Percentiles rank a stretch among this genome's conserved stretches.
These are phyloP conservation scores for Ormyrus rosae DNA, from an alignment of 2,888 invertebrate species.

Conservation along the genomic window DNA sequence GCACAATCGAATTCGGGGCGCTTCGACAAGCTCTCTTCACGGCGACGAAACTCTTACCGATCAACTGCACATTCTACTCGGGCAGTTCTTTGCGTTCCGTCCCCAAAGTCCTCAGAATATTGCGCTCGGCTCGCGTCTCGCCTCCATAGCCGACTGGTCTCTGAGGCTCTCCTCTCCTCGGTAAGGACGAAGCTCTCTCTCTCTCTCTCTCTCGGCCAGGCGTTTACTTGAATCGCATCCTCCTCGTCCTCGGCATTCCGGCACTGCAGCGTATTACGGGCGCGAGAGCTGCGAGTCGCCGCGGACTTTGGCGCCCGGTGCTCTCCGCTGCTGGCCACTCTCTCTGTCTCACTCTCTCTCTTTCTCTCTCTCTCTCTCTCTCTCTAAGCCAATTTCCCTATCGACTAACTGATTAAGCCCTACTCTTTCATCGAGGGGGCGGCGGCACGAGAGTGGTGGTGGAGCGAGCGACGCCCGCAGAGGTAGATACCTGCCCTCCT, in stretches of 20 bases:
- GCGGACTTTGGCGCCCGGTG: too few relatives aligned
- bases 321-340: not conserved
- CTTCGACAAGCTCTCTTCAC: too few relatives aligned
- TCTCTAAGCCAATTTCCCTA: conserved; percentile 75
- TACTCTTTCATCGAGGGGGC: conserved; percentile 65
- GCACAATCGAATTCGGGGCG: too few relatives aligned
- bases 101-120: not conserved
- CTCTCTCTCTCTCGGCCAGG: too few relatives aligned
- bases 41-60: conserved; percentile 61
- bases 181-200: too few relatives aligned
- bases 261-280: too few relatives aligned
- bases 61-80: conserved; percentile 70
- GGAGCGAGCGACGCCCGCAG: not conserved
- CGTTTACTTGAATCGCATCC: too few relatives aligned
- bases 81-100: conserved; percentile 39
- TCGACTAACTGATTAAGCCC: conserved; percentile 76
- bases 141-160: not conserved
- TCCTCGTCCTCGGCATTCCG: too few relatives aligned
- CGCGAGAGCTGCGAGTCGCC: too few relatives aligned
- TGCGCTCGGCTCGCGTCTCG: not conserved
- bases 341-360: conserved; percentile 58
- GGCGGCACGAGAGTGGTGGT: not conserved
- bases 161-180: not conserved
- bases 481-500: too few relatives aligned
- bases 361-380: conserved; percentile 6